Base-by-base conservation (phyloP, 1,140 invertebrate species). In the Drosophila kikkawai region DNA sequence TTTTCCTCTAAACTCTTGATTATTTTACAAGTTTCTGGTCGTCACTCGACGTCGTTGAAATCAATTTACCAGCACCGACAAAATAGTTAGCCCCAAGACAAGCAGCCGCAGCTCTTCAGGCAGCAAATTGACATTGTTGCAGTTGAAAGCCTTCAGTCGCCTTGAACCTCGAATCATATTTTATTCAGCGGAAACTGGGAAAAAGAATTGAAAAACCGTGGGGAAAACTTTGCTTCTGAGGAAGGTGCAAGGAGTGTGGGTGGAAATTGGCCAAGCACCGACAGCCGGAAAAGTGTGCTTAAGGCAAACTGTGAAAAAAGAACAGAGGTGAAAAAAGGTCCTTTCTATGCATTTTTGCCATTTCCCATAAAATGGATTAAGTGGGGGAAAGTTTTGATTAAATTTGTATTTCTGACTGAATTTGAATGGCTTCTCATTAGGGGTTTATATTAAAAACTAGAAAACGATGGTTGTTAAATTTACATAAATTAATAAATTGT, bases 161-260 rank as follows among this genome's bases (percentile, higher is more conserved):
- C 75, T 77, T 77, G 75, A 77, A 76, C 48, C 75, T 57, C 37
- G 2, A 73, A 56, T 77, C 74, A 77, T 77, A 78, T 77, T 77
- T 77, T 77, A 77, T 77, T 77, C 74, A 77, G 75, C 74, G 64
- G 39, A 70, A 70, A 64, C 58, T 50, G 13, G 26, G 19, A 42
- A 53, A 68, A 57, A 59, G 32, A 59, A 55, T 55, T 39, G 55
- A 17, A 76, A 67, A 67, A 41, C 48, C 32, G 45, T 45, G 41
- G 29, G 67, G 32, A 55, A 77, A 77, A 77, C 36, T 77, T 77
- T 64, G 69, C 29, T 63, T 26, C 29, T 17, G 51, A 9, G 22
- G 17, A 13, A 53, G 51, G 17, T 36, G 51, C 26, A 29, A 8
- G 29, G 17, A 37, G n/a, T 36, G 41, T 29, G 7, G 13, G 45